Evolutionary conservation across 2,113 vertebrate species (phyloP).

Genomic region (Columba livia): DNA sequence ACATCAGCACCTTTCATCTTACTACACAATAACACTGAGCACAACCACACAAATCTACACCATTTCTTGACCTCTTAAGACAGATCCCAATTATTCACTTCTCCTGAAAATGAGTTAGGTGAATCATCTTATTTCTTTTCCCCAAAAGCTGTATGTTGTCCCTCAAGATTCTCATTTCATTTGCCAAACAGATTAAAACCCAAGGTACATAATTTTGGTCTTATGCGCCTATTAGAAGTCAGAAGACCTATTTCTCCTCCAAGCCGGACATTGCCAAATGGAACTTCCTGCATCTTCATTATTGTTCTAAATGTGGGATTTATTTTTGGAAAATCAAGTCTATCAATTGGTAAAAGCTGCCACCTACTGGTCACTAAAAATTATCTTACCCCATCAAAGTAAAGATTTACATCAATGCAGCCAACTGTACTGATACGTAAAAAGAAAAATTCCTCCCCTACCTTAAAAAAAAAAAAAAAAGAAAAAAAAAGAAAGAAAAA

Average conservation of each 20-base stretch:
- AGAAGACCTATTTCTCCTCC: not conserved
- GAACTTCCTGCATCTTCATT: slow-evolving; percentile 7
- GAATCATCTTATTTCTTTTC: not conserved
- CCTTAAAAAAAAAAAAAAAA: not conserved
- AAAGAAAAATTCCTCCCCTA: not conserved
- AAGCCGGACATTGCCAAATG: not conserved
- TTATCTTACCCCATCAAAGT: not conserved
- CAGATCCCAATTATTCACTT: not conserved
- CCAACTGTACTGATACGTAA: not conserved
- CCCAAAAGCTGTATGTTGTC: not conserved
- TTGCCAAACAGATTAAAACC: not conserved
- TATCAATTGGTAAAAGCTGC: slow-evolving; percentile 74
- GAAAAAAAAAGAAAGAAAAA: not conserved
- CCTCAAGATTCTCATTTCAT: slow-evolving; percentile 4
- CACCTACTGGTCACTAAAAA: slow-evolving; percentile 74
- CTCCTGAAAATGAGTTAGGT: not conserved
- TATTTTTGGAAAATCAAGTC: not conserved
- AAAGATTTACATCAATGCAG: not conserved
- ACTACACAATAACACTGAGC: not conserved
- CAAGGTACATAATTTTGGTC: not conserved
- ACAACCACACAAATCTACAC: not conserved
- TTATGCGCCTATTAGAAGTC: not conserved
- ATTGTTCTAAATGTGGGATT: not conserved
- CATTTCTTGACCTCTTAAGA: not conserved
- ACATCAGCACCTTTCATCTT: not conserved